These are phyloP conservation scores for Trogon melanurus DNA, from an alignment of 2,113 vertebrate genomes.

Conservation along the genomic window DNA sequence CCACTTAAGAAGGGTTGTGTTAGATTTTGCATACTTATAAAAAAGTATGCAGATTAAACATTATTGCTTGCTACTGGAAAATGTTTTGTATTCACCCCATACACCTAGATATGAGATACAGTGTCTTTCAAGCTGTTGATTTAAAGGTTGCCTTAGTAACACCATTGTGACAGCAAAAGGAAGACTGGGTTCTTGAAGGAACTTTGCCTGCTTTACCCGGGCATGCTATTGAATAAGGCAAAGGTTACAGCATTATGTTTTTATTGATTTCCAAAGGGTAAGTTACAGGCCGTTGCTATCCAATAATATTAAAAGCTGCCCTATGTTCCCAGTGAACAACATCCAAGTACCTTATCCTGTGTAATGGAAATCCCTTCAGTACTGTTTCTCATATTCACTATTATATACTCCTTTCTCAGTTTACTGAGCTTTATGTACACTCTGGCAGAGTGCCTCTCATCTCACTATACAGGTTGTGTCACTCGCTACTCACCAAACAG, in stretches of 20 bases:
- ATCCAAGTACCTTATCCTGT: background rate
- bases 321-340: background rate
- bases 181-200: background rate
- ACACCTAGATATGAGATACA: background rate
- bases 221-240: background rate
- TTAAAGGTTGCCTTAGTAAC: background rate
- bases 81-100: background rate
- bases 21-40: background rate
- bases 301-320: background rate
- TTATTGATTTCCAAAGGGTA: background rate
- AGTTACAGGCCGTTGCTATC: background rate
- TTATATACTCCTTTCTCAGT: background rate
- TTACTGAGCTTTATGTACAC: background rate
- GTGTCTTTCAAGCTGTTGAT: background rate
- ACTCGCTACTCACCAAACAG: background rate
- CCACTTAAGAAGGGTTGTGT: background rate
- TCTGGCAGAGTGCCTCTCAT: background rate
- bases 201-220: background rate
- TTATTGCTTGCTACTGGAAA: background rate
- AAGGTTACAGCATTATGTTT: background rate
- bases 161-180: background rate
- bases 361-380: background rate
- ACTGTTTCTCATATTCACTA: background rate
- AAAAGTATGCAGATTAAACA: background rate
- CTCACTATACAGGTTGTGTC: background rate